phyloP scores from a whole-genome alignment of 2,113 vertebrate genomes.

The Lagopus muta region DNA sequence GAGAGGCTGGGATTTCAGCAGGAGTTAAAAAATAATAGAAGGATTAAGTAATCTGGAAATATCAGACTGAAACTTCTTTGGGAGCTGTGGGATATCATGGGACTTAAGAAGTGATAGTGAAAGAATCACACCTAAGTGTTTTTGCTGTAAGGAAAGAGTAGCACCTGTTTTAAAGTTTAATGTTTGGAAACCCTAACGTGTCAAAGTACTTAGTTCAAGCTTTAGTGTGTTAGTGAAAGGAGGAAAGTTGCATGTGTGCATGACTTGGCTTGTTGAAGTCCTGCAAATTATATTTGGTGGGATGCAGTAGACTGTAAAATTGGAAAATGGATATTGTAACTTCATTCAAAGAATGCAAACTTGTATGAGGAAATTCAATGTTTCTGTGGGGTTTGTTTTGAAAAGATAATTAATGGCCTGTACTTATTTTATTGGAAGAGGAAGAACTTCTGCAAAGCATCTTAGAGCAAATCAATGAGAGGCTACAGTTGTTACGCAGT shows the following conservation, averaged over 20 bases:
- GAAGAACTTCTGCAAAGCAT: not conserved
- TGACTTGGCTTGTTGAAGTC: not conserved
- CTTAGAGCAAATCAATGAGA: rapidly evolving
- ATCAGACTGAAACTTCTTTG: not conserved
- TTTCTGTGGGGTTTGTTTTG: not conserved
- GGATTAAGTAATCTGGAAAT: not conserved
- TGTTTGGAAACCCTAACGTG: not conserved
- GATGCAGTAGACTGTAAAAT: constrained; percentile 35
- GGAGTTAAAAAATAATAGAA: not conserved
- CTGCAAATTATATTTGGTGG: constrained; percentile 34
- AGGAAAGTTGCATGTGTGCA: not conserved
- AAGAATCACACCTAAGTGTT: not conserved
- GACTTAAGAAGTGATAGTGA: not conserved
- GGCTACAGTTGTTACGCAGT: not conserved
- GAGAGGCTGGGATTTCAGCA: not conserved
- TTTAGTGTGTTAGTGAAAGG: not conserved
- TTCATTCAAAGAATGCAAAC: not conserved
- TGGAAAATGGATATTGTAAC: constrained; percentile 47
- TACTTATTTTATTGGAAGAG: not conserved
- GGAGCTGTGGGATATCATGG: not conserved
- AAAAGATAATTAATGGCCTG: not conserved
- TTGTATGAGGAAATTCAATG: not conserved
- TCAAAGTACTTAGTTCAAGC: not conserved
- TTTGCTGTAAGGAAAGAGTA: not conserved
- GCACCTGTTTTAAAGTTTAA: not conserved